Base-by-base conservation (phyloP, 1,140 invertebrate species). In the Pogonomyrmex barbatus region DNA sequence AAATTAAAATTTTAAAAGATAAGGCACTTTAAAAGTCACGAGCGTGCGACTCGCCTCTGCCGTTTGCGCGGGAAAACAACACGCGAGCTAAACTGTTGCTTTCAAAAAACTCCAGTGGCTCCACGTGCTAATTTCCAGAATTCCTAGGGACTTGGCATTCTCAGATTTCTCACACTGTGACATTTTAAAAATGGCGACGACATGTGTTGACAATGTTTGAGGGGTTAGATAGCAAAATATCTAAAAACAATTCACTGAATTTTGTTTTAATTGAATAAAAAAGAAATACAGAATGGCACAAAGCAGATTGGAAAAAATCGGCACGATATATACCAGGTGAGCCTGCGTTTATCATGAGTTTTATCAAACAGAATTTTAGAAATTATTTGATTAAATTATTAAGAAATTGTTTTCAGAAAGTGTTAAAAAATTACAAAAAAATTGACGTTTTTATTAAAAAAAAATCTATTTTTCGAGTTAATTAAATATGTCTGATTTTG, bases 271-370 rank as follows among this genome's bases (percentile, higher is more conserved):
- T 24, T 24, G 24, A 24, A 24, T 24, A 24, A 24, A 24, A 56
- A 10, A 45, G 1, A 24, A 65, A 12, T 50, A 71, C 52, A 90
- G 30, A 47, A 97, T 97, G 96, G 96, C 96, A 30, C 94, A 95
- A 67, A 97, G 96, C 92, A 96, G 97, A 91, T 94, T 97, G 73
- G 97, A 97, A 94, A 97, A 96, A 94, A 96, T 97, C 91, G 97
- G 97, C 63, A 97, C 97, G 10, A 97, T 97, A 90, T 97, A 96
- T 91, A 95, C 96, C 2, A 96, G 97, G 97, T 97, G 95, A 90
- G 42, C 24, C 8, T 68, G 45, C 4, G 1, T 30, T 52, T 9
- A 63, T 76, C 9, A 33, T 58, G 24, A 65, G 58, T 24, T 65
- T 68, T 9, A 58, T 30, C n/a, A 60, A 78, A 17, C 2, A 24